Percentiles rank a stretch among this genome's conserved stretches.
These are phyloP conservation scores for Stercorarius parasiticus DNA, from an alignment of 2,113 vertebrate genomes.

Conservation along the genomic window DNA sequence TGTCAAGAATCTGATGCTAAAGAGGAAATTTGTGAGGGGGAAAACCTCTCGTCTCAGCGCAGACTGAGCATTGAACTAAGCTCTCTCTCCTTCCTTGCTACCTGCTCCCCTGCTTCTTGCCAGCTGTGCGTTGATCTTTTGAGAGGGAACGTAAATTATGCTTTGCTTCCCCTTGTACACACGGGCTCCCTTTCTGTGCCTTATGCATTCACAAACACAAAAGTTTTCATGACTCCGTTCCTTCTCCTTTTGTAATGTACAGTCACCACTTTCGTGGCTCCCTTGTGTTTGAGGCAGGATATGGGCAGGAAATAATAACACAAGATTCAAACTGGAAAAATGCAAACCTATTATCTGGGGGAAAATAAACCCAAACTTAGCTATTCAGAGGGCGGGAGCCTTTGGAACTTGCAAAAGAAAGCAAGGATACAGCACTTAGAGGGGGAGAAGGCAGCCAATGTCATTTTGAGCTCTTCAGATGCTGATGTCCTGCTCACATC, in stretches of 20 bases:
- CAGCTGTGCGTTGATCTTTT: not conserved
- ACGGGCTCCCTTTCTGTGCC: not conserved
- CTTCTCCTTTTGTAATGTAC: slow-evolving; percentile 31
- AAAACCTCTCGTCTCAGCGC: not conserved
- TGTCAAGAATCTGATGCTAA: not conserved
- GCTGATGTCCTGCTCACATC: not conserved
- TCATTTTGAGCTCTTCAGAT: not conserved
- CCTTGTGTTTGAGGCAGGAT: slow-evolving; percentile 52
- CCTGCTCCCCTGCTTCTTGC: not conserved
- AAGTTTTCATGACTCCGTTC: not conserved
- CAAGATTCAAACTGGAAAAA: slow-evolving; percentile 63
- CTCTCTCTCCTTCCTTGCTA: not conserved
- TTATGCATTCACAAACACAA: not conserved
- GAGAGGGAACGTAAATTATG: not conserved
- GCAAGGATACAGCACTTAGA: not conserved
- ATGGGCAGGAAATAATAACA: slow-evolving; percentile 61
- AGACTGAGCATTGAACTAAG: not conserved
- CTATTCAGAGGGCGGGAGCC: slow-evolving; percentile 23
- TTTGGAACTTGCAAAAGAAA: slow-evolving; percentile 32
- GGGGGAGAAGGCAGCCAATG: not conserved
- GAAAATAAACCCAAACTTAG: slow-evolving; percentile 58
- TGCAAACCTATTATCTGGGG: slow-evolving; percentile 62
- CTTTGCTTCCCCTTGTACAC: not conserved
- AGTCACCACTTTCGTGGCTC: slow-evolving; percentile 44
- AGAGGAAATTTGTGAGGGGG: not conserved